Base-by-base conservation (phyloP, 2,888 invertebrate genomes). In the Nasonia oneida region DNA sequence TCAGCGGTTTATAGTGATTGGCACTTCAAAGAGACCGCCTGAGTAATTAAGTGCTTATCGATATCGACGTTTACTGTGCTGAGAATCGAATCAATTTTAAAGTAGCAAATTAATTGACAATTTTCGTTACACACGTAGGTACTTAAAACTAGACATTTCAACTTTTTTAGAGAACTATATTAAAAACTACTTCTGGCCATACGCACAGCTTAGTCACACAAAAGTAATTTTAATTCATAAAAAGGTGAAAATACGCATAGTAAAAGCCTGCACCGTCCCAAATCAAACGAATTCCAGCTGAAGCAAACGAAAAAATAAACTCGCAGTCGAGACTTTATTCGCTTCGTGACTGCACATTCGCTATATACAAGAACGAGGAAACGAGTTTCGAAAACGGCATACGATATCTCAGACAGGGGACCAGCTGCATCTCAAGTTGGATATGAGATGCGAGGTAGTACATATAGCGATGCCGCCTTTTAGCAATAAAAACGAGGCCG, bases 221-320 rank as follows among this genome's bases (percentile, higher is more conserved):
- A 42, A 42, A 39, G 39, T 42, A 10, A 42, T 42, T 42, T 42
- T 42, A 47, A 47, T 47, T 29, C 29, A 42, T 18, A 18, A 57
- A 57, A 57, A 18, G n/a, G 1, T 57, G 3, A 2, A n/a, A 57
- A 57, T 57, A 57, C 57, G 6, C 57, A 4, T 18, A 37, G 37
- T 37, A 37, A 3, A 15, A 57, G n/a, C 57, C 18, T 47, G 18
- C 57, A n/a, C 5, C n/a, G 57, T 57, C 6, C n/a, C 5, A 57
- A 57, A 57, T 57, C 18, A 57, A 57, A 57, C 61, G 61, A 61
- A 61, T 61, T 23, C n/a, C 23, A 5, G n/a, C 67, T 14, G 2
- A 67, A 67, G 33, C 67, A 67, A 67, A 33, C 12, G 67, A 67
- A 33, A 67, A 33, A 67, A 67, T 33, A 73, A 71, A 73, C 42